Evolutionary conservation across 2,113 vertebrate genomes (phyloP).

Genomic region (Dasyurus viverrinus): DNA sequence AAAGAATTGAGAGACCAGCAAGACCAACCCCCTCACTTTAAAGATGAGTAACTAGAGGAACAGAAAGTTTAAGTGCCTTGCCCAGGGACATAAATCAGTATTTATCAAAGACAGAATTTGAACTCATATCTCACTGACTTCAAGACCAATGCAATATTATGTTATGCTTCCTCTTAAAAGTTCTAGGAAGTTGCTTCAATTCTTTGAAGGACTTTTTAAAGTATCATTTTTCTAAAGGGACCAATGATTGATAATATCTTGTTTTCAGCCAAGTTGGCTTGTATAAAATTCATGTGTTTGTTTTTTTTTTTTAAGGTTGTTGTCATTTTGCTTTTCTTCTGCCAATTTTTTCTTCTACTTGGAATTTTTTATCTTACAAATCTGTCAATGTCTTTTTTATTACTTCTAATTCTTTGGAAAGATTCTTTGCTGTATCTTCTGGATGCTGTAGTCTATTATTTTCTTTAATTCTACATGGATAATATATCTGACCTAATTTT

Average conservation of each 20-base stretch:
- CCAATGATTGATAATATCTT: neutral
- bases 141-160: neutral
- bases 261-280: neutral
- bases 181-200: neutral
- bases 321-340: neutral
- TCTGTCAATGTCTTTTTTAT: neutral
- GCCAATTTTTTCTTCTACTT: neutral
- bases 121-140: neutral
- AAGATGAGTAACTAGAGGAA: neutral
- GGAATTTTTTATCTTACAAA: neutral
- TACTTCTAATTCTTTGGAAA: neutral
- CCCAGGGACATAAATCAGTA: neutral
- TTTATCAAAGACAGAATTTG: neutral
- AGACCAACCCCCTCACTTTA: neutral
- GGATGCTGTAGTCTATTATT: too few species aligned
- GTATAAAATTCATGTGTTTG: neutral
- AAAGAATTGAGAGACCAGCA: too few species aligned
- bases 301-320: neutral
- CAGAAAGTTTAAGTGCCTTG: neutral
- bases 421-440: neutral
- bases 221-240: too few species aligned
- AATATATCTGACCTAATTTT: neutral
- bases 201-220: neutral
- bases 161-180: too few species aligned
- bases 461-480: neutral